These are phyloP conservation scores for Ciconia boyciana DNA, from an alignment of 2,113 vertebrate genomes.

Conservation along the genomic window DNA sequence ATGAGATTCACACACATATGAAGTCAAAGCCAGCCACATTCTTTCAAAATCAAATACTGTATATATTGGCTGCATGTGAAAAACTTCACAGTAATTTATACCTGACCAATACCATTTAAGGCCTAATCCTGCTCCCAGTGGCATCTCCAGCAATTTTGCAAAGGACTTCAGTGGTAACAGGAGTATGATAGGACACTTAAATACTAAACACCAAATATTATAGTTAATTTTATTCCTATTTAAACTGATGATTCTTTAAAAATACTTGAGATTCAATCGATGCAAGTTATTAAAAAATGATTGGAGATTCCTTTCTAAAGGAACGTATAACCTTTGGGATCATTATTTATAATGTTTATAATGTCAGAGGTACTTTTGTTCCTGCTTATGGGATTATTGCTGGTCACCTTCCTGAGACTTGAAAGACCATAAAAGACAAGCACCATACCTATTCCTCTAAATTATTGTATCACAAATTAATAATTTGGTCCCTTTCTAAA, in stretches of 20 bases:
- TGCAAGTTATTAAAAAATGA: background rate
- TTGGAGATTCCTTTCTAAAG: background rate
- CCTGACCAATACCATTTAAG: constrained; percentile 24
- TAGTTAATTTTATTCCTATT: background rate
- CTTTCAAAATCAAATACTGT: constrained; percentile 44
- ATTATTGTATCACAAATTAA: constrained; percentile 70
- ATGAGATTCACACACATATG: constrained; percentile 37
- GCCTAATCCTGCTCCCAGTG: constrained; percentile 9
- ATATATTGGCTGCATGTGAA: constrained; percentile 47
- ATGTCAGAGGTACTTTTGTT: constrained; percentile 80
- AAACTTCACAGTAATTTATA: constrained; percentile 70
- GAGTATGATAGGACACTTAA: background rate
- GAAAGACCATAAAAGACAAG: constrained; percentile 74
- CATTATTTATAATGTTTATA: constrained; percentile 1
- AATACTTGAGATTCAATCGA: constrained; percentile 25
- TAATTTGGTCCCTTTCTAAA: constrained; percentile 97
- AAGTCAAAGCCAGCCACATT: constrained; percentile 32
- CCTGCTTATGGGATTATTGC: constrained; percentile 71
- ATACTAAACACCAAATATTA: constrained; percentile 30
- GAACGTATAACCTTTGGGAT: constrained; percentile 18
- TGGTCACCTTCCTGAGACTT: constrained; percentile 92
- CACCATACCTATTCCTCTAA: constrained; percentile 71
- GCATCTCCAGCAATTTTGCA: background rate
- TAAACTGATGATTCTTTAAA: constrained; percentile 33
- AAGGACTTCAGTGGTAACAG: background rate